Evolutionary conservation across 2,888 invertebrate species (phyloP), one percentile per base, ranked within the genome.

Genomic region (Pseudoips prasinana): DNA sequence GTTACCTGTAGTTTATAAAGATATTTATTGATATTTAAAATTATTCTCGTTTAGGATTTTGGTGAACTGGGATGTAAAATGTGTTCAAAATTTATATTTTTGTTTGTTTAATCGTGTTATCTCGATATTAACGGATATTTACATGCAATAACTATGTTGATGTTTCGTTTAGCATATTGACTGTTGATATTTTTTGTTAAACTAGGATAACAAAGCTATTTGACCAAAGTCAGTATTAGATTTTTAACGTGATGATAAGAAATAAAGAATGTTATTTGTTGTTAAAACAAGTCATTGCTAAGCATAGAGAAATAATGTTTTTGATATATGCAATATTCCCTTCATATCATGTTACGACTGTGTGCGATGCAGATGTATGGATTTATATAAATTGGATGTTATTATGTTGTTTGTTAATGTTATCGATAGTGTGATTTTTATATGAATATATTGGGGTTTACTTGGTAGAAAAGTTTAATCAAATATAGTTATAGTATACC

Each of bases 221-320:
- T 85, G 88, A 88, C 88, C 88, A 88, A 88, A 88, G 88, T 88
- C 88, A 88, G 88, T 88, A 88, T 88, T 88, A 87, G 87, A 83
- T 79, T 71, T 73, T 73, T 75, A 78, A 79, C 68, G 78, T 75
- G 85, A 75, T 76, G 74, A 67, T 75, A 73, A 68, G 62, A 67
- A 64, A 62, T 65, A 62, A 61, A 64, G 62, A 56, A 70, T 73
- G 74, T 73, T 81, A 73, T 70, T 73, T 76, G 71, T 80, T 79
- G 70, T 80, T 71, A 60, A 66, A 39, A 63, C 72, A 70, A 82
- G 83, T 83, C 77, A 74, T 78, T 66, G 73, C 79, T 68, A 71
- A 75, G 77, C 73, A 68, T 76, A 64, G 58, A 65, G 49, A 67
- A 64, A 62, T 59, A 50, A 62, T 43, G 54, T 43, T 71, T 64